Evolutionary conservation across 2,797 vertebrate genomes (phyloP), one percentile per base, ranked within the genome.

Genomic region (Lepus oiostolus): DNA sequence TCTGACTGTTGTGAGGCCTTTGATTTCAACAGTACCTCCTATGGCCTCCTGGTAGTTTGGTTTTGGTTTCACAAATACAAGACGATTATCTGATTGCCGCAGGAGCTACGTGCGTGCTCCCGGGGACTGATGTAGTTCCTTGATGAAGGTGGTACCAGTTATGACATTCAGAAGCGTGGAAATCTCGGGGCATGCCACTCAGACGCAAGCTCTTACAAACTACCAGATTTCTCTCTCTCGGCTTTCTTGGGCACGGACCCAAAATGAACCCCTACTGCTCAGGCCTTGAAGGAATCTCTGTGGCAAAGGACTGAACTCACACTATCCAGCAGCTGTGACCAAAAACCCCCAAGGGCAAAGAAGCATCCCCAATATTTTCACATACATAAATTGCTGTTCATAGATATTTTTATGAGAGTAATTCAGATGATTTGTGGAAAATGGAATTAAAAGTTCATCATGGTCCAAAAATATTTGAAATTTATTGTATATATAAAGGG

Each of bases 1-100:
- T 93, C 94, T 96, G 60, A 88, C 94, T 90, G 90, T 93, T 95
- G 95, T 89, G 95, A 97, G 85, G 90, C 70, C 85, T 88, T 93
- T 95, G 88, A 94, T 94, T 96, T 96, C 92, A 95, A 84, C 88
- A 84, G 60, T 95, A 86, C 92, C 88, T 96, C 93, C 88, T 89
- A 72, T 74, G 93, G 71, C 85, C 85, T 92, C 88, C 86, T 84
- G 58, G 28, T 84, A 91, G 96, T 85, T 97, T 90, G 81, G 76
- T 93, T 93, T 84, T 62, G 62, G 68, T 77, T 81, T 96, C 92
- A 96, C 83, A 75, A 60, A 93, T 76, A 96, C 71, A 47, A 88
- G 80, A 87, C 86, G 79, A 65, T 72, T 71, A 80, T 92, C 71
- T 68, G 35, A 76, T 47, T 88, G 85, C 42, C 52, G 0, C 19